Evolutionary conservation across 1,140 invertebrate species (phyloP).

Genomic region (Cyrtorhinus lividipennis): DNA sequence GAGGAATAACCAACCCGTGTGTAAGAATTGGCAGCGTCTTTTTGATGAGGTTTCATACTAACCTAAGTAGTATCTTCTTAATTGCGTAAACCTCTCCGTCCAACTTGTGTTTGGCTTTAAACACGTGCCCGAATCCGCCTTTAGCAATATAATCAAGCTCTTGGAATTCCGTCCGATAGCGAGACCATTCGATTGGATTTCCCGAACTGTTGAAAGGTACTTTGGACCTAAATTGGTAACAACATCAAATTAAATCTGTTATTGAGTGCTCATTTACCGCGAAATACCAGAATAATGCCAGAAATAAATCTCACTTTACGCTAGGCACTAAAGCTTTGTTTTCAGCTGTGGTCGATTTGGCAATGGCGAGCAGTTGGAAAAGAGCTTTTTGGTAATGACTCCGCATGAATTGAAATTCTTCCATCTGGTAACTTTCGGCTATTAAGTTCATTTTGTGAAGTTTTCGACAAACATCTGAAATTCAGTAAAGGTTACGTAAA

Average conservation of each 20-base stretch:
- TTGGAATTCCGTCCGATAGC: slow-evolving; percentile 59
- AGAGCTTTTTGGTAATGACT: slow-evolving; percentile 45
- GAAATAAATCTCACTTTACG: slow-evolving; percentile 9
- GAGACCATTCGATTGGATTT: slow-evolving; percentile 36
- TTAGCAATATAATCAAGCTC: slow-evolving; percentile 53
- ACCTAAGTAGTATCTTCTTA: slow-evolving; percentile 58
- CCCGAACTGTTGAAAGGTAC: slow-evolving; percentile 17
- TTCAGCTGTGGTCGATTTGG: slow-evolving; percentile 27
- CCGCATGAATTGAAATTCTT: slow-evolving; percentile 47
- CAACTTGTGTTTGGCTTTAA: slow-evolving; percentile 47
- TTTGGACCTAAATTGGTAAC: slow-evolving; percentile 10
- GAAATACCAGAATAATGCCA: too few species aligned
- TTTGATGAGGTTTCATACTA: too few species aligned
- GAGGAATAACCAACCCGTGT: too few species aligned
- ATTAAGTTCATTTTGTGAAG: slow-evolving; percentile 47
- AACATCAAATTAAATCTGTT: too few species aligned
- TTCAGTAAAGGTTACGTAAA: too few species aligned
- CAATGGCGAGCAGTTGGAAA: slow-evolving; percentile 40
- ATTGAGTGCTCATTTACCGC: too few species aligned
- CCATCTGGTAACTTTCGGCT: slow-evolving; percentile 45
- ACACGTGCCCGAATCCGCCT: slow-evolving; percentile 59
- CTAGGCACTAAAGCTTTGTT: slow-evolving; percentile 1
- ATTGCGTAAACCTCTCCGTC: slow-evolving; percentile 65
- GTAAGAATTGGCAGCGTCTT: too few species aligned
- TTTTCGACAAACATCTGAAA: slow-evolving; percentile 43